Conservation (phyloP, 2,888 invertebrate genomes). For the Theretra japonica region DNA sequence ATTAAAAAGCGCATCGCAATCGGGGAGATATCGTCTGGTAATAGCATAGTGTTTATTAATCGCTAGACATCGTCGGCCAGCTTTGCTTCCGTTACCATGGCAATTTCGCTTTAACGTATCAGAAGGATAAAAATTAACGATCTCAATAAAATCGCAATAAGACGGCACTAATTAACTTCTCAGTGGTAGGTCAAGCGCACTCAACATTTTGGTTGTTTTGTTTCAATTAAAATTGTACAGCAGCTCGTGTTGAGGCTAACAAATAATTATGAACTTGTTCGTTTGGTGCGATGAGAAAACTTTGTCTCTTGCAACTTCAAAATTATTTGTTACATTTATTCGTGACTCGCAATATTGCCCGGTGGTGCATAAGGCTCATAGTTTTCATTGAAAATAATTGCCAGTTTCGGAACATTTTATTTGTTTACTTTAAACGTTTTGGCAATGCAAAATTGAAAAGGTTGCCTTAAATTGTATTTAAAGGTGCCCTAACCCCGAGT, state of each 20-base stretch:
- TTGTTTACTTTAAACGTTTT: not conserved
- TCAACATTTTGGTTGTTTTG: constrained; percentile 67
- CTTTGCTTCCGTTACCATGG: constrained; percentile 32
- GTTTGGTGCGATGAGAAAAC: constrained; percentile 71
- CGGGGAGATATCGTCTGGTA: not conserved
- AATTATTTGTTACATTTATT: constrained; percentile 52
- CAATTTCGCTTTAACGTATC: constrained; percentile 40
- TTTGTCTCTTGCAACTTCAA: constrained; percentile 59
- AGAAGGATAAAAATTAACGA: constrained; percentile 22
- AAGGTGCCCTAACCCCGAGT: not conserved
- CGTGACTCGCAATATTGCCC: constrained; percentile 17
- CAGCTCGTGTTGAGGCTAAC: constrained; percentile 61
- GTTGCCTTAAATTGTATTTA: not conserved
- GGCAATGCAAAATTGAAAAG: not conserved
- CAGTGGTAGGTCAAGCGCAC: constrained; percentile 63
- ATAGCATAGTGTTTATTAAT: not conserved
- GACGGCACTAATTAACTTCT: constrained; percentile 54
- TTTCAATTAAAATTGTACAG: constrained; percentile 72
- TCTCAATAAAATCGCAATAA: constrained; percentile 33
- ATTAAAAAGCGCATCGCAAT: not conserved
- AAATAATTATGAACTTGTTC: constrained; percentile 76
- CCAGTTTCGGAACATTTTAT: not conserved
- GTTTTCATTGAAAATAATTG: constrained; percentile 8
- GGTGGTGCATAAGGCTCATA: constrained; percentile 15
- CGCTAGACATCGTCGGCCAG: not conserved